Evolutionary conservation across 1,140 invertebrate species (phyloP).

Genomic region (Pogonomyrmex californicus): DNA sequence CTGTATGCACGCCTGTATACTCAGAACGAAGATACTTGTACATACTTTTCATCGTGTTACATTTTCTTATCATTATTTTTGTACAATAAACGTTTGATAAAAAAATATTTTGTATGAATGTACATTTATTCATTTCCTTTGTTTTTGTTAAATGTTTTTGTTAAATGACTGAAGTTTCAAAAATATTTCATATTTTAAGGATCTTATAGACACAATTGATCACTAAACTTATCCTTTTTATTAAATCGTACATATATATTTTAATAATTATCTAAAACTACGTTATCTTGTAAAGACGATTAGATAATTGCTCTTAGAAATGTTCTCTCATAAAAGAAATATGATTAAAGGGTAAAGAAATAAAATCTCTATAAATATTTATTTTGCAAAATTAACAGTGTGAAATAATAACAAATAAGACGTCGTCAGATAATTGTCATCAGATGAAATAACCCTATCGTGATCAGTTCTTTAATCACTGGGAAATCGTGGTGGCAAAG

Average conservation of each 20-base stretch:
- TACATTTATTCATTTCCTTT: constrained; percentile 1
- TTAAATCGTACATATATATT: neutral
- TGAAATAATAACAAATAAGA: constrained; percentile 25
- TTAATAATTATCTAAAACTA: neutral
- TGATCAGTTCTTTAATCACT: neutral
- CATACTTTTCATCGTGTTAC: constrained; percentile 65
- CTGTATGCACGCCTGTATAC: constrained; percentile 58
- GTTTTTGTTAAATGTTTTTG: constrained; percentile 3
- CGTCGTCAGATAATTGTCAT: neutral
- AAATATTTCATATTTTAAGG: neutral
- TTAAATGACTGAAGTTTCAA: neutral
- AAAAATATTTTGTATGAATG: neutral
- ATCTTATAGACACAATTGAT: neutral
- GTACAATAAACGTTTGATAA: constrained; percentile 70
- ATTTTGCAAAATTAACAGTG: constrained; percentile 43
- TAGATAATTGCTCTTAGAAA: neutral
- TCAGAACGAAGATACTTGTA: constrained; percentile 63
- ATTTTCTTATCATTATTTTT: constrained; percentile 64
- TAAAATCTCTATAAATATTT: constrained; percentile 20
- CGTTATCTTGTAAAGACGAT: neutral
- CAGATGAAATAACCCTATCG: neutral
- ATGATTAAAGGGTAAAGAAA: neutral
- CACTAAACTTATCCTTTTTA: neutral
- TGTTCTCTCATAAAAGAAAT: neutral
- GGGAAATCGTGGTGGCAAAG: neutral